Conservation (phyloP, 2,888 invertebrate genomes). For the Cryptosula pallasiana region DNA sequence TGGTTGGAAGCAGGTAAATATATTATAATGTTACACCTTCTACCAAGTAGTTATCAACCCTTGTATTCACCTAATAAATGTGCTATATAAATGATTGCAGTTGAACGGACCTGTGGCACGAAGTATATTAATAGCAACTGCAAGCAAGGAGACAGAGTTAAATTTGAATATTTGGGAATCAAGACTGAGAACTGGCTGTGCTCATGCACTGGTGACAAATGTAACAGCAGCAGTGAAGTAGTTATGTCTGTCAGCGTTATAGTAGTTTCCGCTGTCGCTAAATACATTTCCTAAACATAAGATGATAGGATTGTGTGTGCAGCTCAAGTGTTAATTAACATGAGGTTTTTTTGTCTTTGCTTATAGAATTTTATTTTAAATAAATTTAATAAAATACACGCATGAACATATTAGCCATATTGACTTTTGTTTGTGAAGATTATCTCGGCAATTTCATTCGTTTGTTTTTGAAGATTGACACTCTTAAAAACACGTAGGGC, state of each 20-base stretch:
- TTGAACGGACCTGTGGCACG: background rate
- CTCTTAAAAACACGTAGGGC: too few species aligned
- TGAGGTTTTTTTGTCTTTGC: too few species aligned
- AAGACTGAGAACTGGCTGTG: background rate
- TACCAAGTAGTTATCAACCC: too few species aligned
- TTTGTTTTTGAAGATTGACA: too few species aligned
- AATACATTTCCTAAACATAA: background rate
- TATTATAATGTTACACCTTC: background rate
- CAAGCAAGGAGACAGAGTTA: background rate
- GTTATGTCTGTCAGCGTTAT: background rate
- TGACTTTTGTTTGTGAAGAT: too few species aligned
- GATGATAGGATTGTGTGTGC: too few species aligned
- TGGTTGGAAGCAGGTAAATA: background rate
- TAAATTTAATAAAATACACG: too few species aligned
- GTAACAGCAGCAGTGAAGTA: background rate
- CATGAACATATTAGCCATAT: too few species aligned
- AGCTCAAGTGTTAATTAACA: too few species aligned
- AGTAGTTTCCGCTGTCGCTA: background rate
- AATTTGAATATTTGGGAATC: background rate
- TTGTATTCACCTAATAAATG: background rate
- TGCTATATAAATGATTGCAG: too few species aligned
- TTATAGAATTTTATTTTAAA: too few species aligned
- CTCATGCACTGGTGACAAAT: background rate
- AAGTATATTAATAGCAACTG: conserved; percentile 2
- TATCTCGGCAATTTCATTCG: too few species aligned